These are phyloP conservation scores for Acanthopagrus latus DNA, from an alignment of 2,797 vertebrate species.

Conservation along the genomic window DNA sequence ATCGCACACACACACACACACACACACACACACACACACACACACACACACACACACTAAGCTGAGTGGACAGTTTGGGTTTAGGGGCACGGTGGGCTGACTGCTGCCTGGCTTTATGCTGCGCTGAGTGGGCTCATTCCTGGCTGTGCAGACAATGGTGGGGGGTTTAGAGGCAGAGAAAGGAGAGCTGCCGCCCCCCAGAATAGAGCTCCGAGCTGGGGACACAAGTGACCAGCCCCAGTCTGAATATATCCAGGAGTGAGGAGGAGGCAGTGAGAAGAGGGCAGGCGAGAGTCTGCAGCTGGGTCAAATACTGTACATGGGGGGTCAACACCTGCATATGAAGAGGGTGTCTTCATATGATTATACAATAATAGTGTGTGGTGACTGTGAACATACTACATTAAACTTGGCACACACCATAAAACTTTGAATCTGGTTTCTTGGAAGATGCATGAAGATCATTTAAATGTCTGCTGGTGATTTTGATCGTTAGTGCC, in stretches of 20 bases:
- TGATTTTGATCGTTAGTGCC: too few relatives aligned
- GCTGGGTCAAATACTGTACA: conserved; percentile 3
- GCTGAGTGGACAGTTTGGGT: conserved; percentile 87
- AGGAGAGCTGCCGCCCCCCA: conserved; percentile 71
- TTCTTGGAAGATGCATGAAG: too few relatives aligned
- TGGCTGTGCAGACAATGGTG: conserved; percentile 82
- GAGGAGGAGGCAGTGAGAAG: conserved; percentile 22
- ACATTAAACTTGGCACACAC: neutral
- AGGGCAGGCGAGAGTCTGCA: conserved; percentile 18
- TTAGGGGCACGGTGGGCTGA: conserved; percentile 73
- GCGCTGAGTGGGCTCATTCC: conserved; percentile 89
- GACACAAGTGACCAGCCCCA: conserved; percentile 34
- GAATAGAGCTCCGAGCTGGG: conserved; percentile 64
- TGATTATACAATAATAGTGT: neutral
- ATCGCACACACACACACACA: neutral
- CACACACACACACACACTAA: conserved; percentile 40
- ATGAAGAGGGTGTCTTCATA: neutral
- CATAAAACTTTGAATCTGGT: too few relatives aligned
- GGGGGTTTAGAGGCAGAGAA: conserved; percentile 83
- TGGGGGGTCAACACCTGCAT: neutral
- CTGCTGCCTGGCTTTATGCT: conserved; percentile 82
- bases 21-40: conserved; percentile 31
- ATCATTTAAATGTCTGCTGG: too few relatives aligned
- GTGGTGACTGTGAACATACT: neutral
- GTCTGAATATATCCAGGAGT: conserved; percentile 42